Evolutionary conservation across 2,113 vertebrate genomes (phyloP).

Genomic region (Colaptes auratus): DNA sequence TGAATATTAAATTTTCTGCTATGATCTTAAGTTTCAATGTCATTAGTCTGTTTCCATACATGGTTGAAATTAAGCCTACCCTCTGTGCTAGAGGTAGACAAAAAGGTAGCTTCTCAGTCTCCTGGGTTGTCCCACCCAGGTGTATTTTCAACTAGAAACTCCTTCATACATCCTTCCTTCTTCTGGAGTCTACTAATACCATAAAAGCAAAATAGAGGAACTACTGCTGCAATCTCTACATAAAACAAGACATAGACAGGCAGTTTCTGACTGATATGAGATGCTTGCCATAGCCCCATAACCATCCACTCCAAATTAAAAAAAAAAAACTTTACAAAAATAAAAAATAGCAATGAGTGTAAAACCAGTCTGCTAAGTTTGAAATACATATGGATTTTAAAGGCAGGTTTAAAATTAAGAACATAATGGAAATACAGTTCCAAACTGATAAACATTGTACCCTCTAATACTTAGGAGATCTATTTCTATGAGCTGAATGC

Average conservation of each 20-base stretch:
- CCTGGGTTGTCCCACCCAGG: not conserved
- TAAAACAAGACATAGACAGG: not conserved
- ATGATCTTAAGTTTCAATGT: not conserved
- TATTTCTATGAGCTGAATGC: not conserved
- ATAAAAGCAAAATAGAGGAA: not conserved
- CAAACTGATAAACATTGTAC: not conserved
- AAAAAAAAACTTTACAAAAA: not conserved
- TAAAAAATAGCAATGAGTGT: not conserved
- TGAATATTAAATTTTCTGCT: not conserved
- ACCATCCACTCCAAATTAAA: not conserved
- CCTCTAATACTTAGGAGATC: not conserved
- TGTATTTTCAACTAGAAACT: not conserved
- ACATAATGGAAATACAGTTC: not conserved
- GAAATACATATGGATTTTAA: not conserved
- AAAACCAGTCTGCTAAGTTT: not conserved
- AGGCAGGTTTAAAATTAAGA: not conserved
- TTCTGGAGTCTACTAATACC: not conserved
- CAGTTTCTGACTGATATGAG: not conserved
- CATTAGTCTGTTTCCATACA: not conserved
- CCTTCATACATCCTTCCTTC: not conserved
- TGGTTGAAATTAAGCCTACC: not conserved
- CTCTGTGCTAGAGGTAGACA: not conserved
- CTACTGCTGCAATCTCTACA: not conserved
- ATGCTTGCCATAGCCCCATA: not conserved
- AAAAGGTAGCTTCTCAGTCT: not conserved